These are phyloP conservation scores for Hylaea fasciaria DNA, from an alignment of 2,888 invertebrate species.

Conservation along the genomic window DNA sequence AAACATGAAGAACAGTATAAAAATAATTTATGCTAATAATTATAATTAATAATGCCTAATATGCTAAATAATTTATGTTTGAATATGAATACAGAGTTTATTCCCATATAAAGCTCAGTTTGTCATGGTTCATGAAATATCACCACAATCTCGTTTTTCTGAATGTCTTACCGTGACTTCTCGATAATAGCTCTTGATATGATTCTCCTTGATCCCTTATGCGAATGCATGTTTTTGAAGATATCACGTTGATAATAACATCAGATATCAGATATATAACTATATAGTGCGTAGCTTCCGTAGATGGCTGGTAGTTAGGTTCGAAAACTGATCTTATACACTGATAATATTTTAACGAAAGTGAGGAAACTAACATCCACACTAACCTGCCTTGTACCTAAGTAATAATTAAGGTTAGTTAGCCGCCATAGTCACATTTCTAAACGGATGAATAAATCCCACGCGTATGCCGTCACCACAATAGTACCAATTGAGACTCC, in stretches of 20 bases:
- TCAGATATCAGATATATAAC: background rate
- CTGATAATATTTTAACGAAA: background rate
- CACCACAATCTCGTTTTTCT: background rate
- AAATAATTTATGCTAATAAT: no score
- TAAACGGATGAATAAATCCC: conserved; percentile 20
- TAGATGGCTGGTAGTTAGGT: background rate
- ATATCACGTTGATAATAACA: background rate
- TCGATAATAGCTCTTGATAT: conserved; percentile 19
- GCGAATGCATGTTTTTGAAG: conserved; percentile 19
- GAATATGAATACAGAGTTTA: no score
- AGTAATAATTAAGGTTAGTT: conserved; percentile 16
- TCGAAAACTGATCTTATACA: background rate
- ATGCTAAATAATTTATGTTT: no score
- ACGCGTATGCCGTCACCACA: conserved; percentile 21
- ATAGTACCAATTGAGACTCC: conserved; percentile 20
- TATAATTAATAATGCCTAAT: no score
- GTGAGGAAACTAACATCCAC: conserved; percentile 1
- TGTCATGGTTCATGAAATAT: no score
- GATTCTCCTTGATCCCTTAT: conserved; percentile 26
- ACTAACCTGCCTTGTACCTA: conserved; percentile 8
- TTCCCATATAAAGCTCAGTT: no score
- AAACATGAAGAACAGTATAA: no score
- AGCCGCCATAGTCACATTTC: background rate
- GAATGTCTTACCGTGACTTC: conserved; percentile 24
- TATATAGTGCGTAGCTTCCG: background rate